Evolutionary conservation across 2,888 invertebrate species (phyloP), one percentile per base, ranked within the genome.

Genomic region (Lycia hirtaria): DNA sequence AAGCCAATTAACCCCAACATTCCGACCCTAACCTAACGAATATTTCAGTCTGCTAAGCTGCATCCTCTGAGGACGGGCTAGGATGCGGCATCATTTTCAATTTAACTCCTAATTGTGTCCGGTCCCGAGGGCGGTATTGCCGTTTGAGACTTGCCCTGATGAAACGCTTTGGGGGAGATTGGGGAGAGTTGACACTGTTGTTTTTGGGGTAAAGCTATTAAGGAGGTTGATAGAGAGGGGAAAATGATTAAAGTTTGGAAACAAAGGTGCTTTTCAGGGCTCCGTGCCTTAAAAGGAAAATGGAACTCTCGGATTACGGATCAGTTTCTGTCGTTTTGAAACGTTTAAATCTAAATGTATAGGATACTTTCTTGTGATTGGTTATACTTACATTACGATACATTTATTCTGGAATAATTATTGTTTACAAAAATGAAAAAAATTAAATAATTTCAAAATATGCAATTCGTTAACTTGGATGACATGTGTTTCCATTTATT

Each of bases 21-120:
- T 32, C 33, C 40, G 24, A 10, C 26, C 38, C 37, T 38, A 12
- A 32, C 28, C 32, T 22, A 17, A 14, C 54, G 32, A 54, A 47
- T 54, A 54, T 47, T 38, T 38, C 22, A 45, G n/a, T 12, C 15
- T 10, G 35, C 26, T 35, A 44, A 52, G 45, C 47, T 54, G 54
- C 54, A 54, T 54, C 33, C 40, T 40, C 33, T 26, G 53, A 26
- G 12, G 53, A 24, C 6, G 9, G 45, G 57, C 61, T 64, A 65
- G 63, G 63, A 57, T 56, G 65, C 61, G 66, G 69, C 69, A 72
- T 72, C 73, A 72, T 76, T 75, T 78, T 77, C 75, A 78, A 80
- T 80, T 78, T 71, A 65, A 65, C 68, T 62, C 65, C 68, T 75
- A 76, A 80, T 78, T 76, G 72, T 69, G 57, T 75, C 66, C 63